Evolutionary conservation across 2,888 invertebrate species (phyloP), one percentile per base, ranked within the genome.

Genomic region (Patella ulyssiponensis): DNA sequence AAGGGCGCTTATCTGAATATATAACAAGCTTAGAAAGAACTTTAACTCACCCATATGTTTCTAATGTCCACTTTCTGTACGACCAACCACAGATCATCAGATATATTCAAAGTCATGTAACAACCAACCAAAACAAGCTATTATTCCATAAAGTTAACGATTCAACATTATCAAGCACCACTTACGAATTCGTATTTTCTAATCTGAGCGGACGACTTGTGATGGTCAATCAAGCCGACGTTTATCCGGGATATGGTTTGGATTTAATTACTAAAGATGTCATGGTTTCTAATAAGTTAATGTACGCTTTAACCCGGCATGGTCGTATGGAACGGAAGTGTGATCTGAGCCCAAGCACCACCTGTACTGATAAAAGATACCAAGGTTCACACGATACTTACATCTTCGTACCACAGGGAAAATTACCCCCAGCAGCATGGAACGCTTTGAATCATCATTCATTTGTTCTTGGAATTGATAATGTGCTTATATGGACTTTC

Each of bases 231-330:
- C 72, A 77, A 52, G 77, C 77, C 17, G 77, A 77, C 73, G 56
- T 58, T n/a, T 77, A 77, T 33, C 73, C 77, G 33, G 73, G 54
- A 44, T 51, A 53, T 9, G 77, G 77, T 2, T 73, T 77, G 44
- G 58, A 77, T n/a, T 27, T 58, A 23, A 17, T 77, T 53, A 54
- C 58, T 44, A 27, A 51, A 44, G 53, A 58, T 17, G n/a, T 33
- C 12, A 51, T 77, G 5, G 51, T 27, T 53, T 20, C 54, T 15
- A 52, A 73, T 17, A 72, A 64, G 52, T 15, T 73, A 20, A 72
- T 77, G 69, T 77, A 77, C 33, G 77, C 77, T 20, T 27, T 77
- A 15, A 77, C 73, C 2, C 54, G 77, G 15, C 77, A 77, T 15
- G 73, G 77, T 12, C 54, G 64, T 33, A 12, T 72, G 14, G 77